Base-by-base conservation (phyloP, 2,113 vertebrate species). In the Telmatochromis sp. region DNA sequence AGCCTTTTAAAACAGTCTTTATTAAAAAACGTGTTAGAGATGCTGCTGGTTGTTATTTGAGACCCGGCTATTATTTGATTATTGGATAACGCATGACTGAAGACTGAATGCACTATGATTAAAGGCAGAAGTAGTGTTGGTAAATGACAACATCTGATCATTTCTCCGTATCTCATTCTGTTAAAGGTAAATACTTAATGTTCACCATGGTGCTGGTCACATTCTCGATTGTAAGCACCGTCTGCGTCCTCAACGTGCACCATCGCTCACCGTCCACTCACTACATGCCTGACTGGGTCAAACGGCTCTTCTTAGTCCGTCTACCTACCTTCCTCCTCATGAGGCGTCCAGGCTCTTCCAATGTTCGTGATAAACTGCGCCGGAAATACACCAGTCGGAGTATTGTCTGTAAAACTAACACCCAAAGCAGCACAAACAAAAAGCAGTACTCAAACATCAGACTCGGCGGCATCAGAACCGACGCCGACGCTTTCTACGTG, bases 121-220 rank as follows among this genome's bases (percentile, higher is more conserved):
- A 26, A 45, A 73, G 21, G 13, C 37, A 73, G 70, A 28, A 75
- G 15, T n/a, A 51, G 26, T 31, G 10, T 78, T 33, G 5, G 45
- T 9, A 78, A 51, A 51, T 33, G 45, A 78, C 10, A 51, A 7
- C 11, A 4, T 53, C 31, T 37, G 35, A 47, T 51, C 40, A 6
- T 83, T 13, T 84, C 2, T 81, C 12, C n/a, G 0, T 35, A 2
- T 82, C 5, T 87, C 17, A 23, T 26, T 79, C 8, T 87, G 49
- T 82, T 13, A 3, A 53, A 96, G 95, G 97, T 80, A 97, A 97
- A 93, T 97, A 97, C 92, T 88, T 97, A 89, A 97, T 97, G 96
- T 97, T 97, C 90, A 96, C 97, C 73, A 97, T 97, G 97, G 96
- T 97, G 13, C 87, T 97, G 88, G 97, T 97, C 68, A 97, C 97